Base-by-base conservation (phyloP, 1,140 invertebrate genomes). In the Magallana gigas region DNA sequence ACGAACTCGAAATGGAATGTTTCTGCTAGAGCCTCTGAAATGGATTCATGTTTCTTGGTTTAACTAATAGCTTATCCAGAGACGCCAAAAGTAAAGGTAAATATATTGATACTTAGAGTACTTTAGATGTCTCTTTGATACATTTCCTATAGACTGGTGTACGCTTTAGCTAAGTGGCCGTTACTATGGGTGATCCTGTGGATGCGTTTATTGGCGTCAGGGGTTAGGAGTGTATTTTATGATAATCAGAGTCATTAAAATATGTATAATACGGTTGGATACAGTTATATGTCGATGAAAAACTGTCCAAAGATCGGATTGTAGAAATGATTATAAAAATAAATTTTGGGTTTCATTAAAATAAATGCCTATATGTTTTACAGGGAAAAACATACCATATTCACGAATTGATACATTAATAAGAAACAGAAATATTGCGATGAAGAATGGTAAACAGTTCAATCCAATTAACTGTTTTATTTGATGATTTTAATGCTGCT, bases 1-100 rank as follows among this genome's bases (percentile, higher is more conserved):
- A 76, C 68, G 68, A 76, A 76, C 68, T 29, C 68, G 8, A 76
- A 76, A 76, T 76, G 68, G 68, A 76, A 76, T 76, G 68, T 76
- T 76, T 76, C 68, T 76, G 68, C 68, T 76, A 76, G 36, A 29
- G 18, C 68, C 18, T n/a, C 16, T 36, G 8, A 23, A 12, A 76
- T 29, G 68, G 23, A 76, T 76, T 36, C 68, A 36, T 76, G 68
- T 36, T 76, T 76, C 68, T 76, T 23, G 23, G 23, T 76, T 23
- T 76, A 76, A 12, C 11, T 29, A 18, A 12, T 12, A 76, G 23
- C 23, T 29, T 18, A 76, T 76, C 8, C 23, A 76, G 12, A 12
- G 1, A 36, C 36, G 23, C 23, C 18, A 48, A 29, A 36, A 76
- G 68, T 29, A 48, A 12, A 76, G 36, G 68, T 76, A 76, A 76